Conservation (phyloP, 2,888 invertebrate species). For the Lasius fuliginosus region DNA sequence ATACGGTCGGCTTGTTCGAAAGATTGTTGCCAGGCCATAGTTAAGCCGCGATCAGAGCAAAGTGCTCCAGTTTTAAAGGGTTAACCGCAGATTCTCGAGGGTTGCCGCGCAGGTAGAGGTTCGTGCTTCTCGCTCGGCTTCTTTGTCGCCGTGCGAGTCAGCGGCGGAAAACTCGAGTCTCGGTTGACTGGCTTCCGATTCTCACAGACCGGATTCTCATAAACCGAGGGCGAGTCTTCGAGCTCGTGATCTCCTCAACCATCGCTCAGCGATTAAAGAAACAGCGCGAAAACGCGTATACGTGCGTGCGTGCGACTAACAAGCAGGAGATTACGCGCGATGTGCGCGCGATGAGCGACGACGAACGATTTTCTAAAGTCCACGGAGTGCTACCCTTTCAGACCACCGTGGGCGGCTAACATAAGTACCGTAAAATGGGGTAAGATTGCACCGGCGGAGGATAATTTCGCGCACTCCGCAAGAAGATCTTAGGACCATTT, state of each 20-base stretch:
- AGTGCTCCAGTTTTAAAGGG: conserved; percentile 52
- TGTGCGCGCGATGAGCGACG: conserved; percentile 14
- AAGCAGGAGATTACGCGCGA: not conserved
- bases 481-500: conserved; percentile 21
- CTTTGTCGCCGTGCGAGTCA: conserved; percentile 6
- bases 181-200: conserved; percentile 52
- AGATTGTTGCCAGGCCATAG: conserved; percentile 30
- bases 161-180: conserved; percentile 54
- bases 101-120: not conserved
- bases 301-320: conserved; percentile 15
- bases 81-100: conserved; percentile 30
- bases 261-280: conserved; percentile 53
- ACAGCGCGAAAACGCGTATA: conserved; percentile 20
- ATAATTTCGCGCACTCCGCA: conserved; percentile 30
- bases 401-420: not conserved
- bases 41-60: conserved; percentile 28
- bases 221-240: conserved; percentile 30
- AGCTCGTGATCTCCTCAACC: conserved; percentile 49
- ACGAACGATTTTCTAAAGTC: conserved; percentile 38
- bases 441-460: conserved; percentile 30
- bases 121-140: not conserved
- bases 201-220: conserved; percentile 55
- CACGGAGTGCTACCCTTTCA: conserved; percentile 24
- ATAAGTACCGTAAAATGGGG: conserved; percentile 37
- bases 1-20: conserved; percentile 45